Evolutionary conservation across 2,888 invertebrate genomes (phyloP), one percentile per base, ranked within the genome.

Genomic region (Muschampia plurimacula): DNA sequence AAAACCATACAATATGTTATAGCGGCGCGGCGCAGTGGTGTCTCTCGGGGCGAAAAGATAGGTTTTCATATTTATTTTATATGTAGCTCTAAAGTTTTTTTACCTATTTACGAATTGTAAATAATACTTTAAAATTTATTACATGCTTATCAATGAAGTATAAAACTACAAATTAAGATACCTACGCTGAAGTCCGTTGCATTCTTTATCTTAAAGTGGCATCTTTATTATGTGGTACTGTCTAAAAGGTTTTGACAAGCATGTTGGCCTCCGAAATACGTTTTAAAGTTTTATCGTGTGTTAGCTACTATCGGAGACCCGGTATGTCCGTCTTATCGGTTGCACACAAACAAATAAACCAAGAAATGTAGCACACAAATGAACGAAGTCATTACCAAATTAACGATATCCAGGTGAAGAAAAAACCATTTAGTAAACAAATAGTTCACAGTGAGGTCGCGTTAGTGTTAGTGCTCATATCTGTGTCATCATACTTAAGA

Each of bases 371-470:
- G 81, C 92, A 92, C 91, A 92, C 93, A 85, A 84, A 87, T 81
- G 84, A 82, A 88, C 81, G 83, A 88, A 89, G 88, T 89, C 91
- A 93, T 93, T 94, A 93, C 89, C 86, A 91, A 93, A 93, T 93
- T 92, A 92, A 93, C 91, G 87, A 88, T 83, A 86, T 85, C 83
- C 90, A 92, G 92, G 92, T 93, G 89, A 91, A 89, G 86, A 91
- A 91, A 92, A 88, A 91, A 89, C 84, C 90, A 93, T 92, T 93
- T 92, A 86, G 92, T 93, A 90, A 92, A 94, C 89, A 92, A 91
- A 84, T 76, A 83, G 88, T 89, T 86, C 82, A 85, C 86, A 74
- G 86, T 82, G 80, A 89, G 86, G 93, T 89, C 91, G 91, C 84
- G 76, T 86, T 82, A 81, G 82, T 85, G 83, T 76, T 79, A 79